These are phyloP conservation scores for Escarpia spicata DNA, from an alignment of 2,888 invertebrate genomes.

Conservation along the genomic window DNA sequence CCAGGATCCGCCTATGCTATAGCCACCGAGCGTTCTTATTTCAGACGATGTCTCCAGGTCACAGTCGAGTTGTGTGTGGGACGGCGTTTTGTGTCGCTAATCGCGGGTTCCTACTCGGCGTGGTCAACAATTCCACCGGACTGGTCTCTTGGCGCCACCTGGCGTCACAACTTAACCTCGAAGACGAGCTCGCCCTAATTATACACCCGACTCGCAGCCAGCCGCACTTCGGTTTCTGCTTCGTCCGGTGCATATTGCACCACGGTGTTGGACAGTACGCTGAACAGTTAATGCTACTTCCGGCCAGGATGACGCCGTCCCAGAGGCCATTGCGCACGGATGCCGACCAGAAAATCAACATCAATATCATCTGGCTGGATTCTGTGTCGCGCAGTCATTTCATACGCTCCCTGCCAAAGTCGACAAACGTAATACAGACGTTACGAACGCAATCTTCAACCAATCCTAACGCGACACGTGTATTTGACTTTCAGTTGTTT, in stretches of 20 bases:
- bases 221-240: constrained; percentile 39
- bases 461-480: constrained; percentile 27
- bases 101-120: neutral
- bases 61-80: neutral
- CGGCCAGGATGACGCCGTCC: constrained; percentile 7
- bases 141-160: neutral
- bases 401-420: constrained; percentile 48
- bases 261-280: neutral
- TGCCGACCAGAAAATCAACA: constrained; percentile 40
- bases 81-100: neutral
- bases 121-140: neutral
- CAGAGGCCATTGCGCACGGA: neutral
- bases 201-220: neutral
- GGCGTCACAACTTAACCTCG: neutral
- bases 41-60: neutral
- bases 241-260: constrained; percentile 34
- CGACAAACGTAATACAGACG: constrained; percentile 36
- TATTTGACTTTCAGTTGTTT: constrained; percentile 52
- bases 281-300: constrained; percentile 33
- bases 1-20: no score
- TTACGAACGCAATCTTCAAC: constrained; percentile 39
- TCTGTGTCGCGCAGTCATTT: constrained; percentile 55
- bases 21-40: neutral
- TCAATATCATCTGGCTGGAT: constrained; percentile 53
- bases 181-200: neutral